Base-by-base conservation (phyloP, 2,888 invertebrate species). In the Trichacis sp. region DNA sequence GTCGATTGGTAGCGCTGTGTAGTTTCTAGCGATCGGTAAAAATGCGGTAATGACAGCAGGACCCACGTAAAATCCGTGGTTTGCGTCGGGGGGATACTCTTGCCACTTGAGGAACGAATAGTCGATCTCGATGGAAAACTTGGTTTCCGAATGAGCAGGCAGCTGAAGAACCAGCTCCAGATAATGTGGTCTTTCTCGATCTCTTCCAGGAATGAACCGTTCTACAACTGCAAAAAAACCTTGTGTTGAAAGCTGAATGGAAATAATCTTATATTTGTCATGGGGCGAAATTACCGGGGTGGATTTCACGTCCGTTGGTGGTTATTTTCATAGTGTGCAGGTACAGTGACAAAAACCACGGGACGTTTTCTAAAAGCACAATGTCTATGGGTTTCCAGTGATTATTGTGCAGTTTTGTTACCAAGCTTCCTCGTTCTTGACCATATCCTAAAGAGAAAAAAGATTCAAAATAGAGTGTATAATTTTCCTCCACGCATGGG, bases 61-160 rank as follows among this genome's bases (percentile, higher is more conserved):
- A 3, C 95, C 95, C 77, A 98, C 90, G 80, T 97, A 97, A 85
- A 98, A 97, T 0, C 99, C 99, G 85, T 98, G 98, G 87, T 98
- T 98, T 0, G 99, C 98, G 89, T 99, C 99, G 0, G 99, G 99
- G 11, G 98, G 99, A 86, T 99, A 99, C 84, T 99, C 98, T 77
- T 96, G 94, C 96, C 98, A 98, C 85, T 97, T 97, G 3, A 98
- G 88, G 80, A 98, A 95, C n/a, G 95, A 92, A 85, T 95, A 94
- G 84, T 97, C 96, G 86, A 98, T 96, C 78, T 96, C 93, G 69
- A 97, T 89, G 6, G 92, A 92, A 50, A 98, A 88, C 67, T 92
- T 90, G 0, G 94, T 93, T 4, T 91, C 89, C 0, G 95, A 93
- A 69, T 90, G 89, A 0, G 95, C 88, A 6, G 97, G 95, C 59